Evolutionary conservation across 1,140 invertebrate genomes (phyloP), one percentile per base, ranked within the genome.

Genomic region (Drosophila prosaltans): DNA sequence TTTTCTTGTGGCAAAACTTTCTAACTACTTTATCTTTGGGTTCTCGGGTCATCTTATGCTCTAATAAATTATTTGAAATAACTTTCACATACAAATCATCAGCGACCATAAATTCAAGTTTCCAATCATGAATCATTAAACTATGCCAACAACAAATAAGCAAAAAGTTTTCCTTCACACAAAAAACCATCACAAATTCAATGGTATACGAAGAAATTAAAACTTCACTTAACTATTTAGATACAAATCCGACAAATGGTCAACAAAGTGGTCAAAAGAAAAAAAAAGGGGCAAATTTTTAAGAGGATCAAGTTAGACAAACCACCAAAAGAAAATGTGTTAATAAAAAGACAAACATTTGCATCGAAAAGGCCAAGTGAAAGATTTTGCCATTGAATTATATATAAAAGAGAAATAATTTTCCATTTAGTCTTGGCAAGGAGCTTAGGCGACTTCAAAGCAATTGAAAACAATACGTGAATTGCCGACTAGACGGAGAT

Each of bases 111-210:
- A 76, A 75, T 70, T 45, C 60, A 72, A 79, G 72, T 83, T 79
- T 79, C 74, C 67, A 78, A 82, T 82, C 75, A 82, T 82, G 80
- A 82, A 82, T 82, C 80, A 82, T 82, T 83, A 69, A 83, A 72
- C 75, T 79, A 79, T 67, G 75, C 61, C 72, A 82, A 51, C 54
- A 67, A 77, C 10, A 28, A 28, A 39, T 16, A 61, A 51, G 63
- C 57, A 60, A 62, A 66, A 69, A 78, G 30, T 55, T 69, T 64
- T 28, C 16, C 3, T 36, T 30, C 26, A 28, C 36, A 66, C 41
- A 39, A 57, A 69, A 80, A 43, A 40, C 16, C 16, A 61, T 51
- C 41, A 69, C 48, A 57, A 67, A 72, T 72, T 78, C 8, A 21
- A 10, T 51, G 45, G 21, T 55, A 69, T 68, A 68, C 61, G 41